A percentile compares a stretch with the other conserved stretches of the same genome.
phyloP scores from a whole-genome alignment of 2,113 vertebrate genomes.

The Sapayoa aenigma region DNA sequence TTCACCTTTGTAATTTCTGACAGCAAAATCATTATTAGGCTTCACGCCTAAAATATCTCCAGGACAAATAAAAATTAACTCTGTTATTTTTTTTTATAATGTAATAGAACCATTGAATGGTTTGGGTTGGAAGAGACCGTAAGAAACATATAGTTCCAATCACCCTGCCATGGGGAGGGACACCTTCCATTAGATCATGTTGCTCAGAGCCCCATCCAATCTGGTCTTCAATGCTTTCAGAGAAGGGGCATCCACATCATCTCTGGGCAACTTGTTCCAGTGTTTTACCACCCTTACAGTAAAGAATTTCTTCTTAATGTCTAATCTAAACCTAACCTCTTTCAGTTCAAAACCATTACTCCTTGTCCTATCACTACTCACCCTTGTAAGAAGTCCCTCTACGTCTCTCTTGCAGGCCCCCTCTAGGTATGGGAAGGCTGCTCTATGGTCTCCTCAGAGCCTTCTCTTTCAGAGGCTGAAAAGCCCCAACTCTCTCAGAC shows the following conservation, averaged over 20 bases:
- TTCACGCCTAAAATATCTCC: not conserved
- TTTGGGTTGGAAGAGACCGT: not conserved
- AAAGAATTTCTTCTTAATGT: not conserved
- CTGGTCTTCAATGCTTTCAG: not conserved
- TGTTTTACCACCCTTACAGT: not conserved
- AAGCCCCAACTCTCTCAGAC: not conserved
- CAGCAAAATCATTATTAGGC: not conserved
- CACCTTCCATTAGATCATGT: not conserved
- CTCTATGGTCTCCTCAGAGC: not conserved
- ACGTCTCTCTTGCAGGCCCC: not conserved
- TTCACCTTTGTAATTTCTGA: not conserved
- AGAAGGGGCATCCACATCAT: not conserved
- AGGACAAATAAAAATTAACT: conserved; percentile 15
- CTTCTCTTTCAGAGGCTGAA: not conserved
- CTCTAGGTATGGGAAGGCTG: not conserved
- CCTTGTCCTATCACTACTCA: not conserved
- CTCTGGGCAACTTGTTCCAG: not conserved
- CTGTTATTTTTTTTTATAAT: not conserved
- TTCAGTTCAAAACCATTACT: not conserved
- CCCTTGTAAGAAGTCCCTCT: not conserved
- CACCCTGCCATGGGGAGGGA: not conserved
- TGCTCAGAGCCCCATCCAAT: not conserved
- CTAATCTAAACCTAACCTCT: not conserved
- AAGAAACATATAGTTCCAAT: not conserved
- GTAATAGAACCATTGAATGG: not conserved